phyloP scores from a whole-genome alignment of 2,113 vertebrate genomes.

The Daubentonia madagascariensis region DNA sequence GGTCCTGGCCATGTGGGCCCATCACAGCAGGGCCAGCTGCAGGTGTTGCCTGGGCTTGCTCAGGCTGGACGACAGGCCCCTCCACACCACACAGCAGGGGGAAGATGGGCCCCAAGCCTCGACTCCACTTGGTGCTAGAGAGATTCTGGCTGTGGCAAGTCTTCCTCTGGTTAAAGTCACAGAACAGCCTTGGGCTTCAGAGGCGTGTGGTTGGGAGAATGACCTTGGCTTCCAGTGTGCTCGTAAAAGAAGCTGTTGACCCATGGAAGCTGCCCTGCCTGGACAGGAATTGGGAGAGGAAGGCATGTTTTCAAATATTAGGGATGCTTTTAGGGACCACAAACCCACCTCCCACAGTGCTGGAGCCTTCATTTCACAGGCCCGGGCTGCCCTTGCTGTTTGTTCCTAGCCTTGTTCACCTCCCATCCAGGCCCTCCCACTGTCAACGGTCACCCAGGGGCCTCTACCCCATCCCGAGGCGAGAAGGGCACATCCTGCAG shows the following conservation, averaged over 20 bases:
- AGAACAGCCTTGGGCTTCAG: fast-evolving
- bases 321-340: fast-evolving
- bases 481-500: background rate
- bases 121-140: background rate
- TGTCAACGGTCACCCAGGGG: background rate
- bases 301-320: fast-evolving
- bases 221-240: fast-evolving
- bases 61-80: background rate
- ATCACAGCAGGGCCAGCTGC: fast-evolving
- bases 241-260: fast-evolving
- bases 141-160: fast-evolving
- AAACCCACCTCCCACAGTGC: too few relatives aligned
- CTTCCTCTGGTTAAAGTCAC: background rate
- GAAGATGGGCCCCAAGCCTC: fast-evolving
- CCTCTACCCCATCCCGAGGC: background rate
- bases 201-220: fast-evolving
- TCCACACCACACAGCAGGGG: fast-evolving
- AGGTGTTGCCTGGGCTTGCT: background rate
- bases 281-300: background rate
- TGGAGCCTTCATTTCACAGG: too few relatives aligned
- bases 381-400: background rate
- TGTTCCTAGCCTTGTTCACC: too few relatives aligned
- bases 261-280: fast-evolving
- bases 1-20: background rate
- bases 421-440: too few relatives aligned